Conservation (phyloP, 2,113 vertebrate genomes). For the Fukomys damarensis region DNA sequence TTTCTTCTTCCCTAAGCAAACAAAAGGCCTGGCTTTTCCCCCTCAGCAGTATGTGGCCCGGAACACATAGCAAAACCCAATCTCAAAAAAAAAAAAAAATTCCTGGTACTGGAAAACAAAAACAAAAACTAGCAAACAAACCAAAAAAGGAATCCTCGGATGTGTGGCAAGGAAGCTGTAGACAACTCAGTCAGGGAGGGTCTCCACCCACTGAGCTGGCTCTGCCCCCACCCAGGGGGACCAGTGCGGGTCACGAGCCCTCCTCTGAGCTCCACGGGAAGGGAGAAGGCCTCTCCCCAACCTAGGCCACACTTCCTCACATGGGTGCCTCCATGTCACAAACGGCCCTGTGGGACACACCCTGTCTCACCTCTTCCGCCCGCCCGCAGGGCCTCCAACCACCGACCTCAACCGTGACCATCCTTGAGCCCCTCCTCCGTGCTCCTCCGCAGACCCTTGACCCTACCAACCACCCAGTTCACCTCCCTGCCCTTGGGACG, state of each 20-base stretch:
- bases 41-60: neutral
- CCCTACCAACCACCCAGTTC: neutral
- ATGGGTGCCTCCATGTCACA: neutral
- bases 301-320: neutral
- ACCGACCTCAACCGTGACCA: neutral
- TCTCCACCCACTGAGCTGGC: neutral
- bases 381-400: neutral
- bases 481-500: too few relatives aligned
- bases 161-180: neutral
- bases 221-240: neutral
- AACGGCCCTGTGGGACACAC: neutral
- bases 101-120: too few relatives aligned
- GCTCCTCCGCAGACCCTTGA: neutral
- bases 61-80: neutral
- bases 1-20: slow-evolving; percentile 1
- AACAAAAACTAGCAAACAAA: too few relatives aligned
- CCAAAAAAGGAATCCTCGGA: neutral
- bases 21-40: neutral
- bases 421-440: neutral
- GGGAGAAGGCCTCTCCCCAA: neutral
- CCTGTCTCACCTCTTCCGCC: neutral
- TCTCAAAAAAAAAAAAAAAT: too few relatives aligned
- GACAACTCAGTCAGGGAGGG: neutral
- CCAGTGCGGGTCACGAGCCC: neutral
- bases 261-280: neutral